Base-by-base conservation (phyloP, 1,140 invertebrate species). In the Drosophila nikananu region DNA sequence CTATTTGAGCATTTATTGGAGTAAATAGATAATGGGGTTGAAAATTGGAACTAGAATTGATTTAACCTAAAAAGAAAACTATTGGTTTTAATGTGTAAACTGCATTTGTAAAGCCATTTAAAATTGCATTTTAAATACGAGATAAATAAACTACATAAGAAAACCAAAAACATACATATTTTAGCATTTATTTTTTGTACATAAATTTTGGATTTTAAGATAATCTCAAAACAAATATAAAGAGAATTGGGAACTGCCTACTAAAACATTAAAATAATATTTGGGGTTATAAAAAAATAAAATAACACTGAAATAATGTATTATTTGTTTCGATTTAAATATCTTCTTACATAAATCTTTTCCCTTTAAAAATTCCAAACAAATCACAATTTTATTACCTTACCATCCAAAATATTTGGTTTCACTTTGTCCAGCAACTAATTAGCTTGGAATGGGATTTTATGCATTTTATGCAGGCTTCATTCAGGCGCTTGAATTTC, bases 401-500 rank as follows among this genome's bases (percentile, higher is more conserved):
- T 23, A 30, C 42, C 5, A 19, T 46, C 7, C 6, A 15, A 5
- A 41, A 49, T 72, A 72, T 72, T 71, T 41, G 21, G 12, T 49
- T 72, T 59, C 35, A 48, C 25, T 41, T 49, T 27, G 15, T 12
- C 21, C 32, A 73, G n/a, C 37, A 71, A 13, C 44, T 51, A 73
- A 73, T 71, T 59, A 73, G 57, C 41, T 30, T 61, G 32, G 30
- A 19, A 48, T 62, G 44, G 13, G 17, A 48, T 62, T 27, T 37
- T 46, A 30, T 61, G 41, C 64, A 48, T 46, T 67, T 48, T 48
- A 62, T 73, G 66, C 42, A 71, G 67, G 66, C 54, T 73, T 73
- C 65, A 71, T 72, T 72, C 42, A 35, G 66, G 70, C 66, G 70
- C 66, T 73, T 72, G 23, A 51, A 35, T 73, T 72, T 73, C 54